phyloP scores from a whole-genome alignment of 2,113 vertebrate genomes.

The Orycteropus afer region DNA sequence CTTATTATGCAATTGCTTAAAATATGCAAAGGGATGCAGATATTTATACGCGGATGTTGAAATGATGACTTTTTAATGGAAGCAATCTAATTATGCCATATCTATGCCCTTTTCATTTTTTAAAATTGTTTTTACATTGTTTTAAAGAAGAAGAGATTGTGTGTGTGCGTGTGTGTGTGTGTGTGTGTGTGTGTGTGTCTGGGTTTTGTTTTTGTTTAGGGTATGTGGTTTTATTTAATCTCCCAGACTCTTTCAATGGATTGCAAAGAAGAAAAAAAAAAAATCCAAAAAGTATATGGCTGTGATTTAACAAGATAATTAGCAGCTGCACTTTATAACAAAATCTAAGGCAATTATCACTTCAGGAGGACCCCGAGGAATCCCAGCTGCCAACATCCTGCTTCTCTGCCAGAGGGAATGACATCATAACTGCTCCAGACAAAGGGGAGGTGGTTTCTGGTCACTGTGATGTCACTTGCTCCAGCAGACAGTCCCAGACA shows the following conservation, averaged over 20 bases:
- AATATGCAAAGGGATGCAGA: slow-evolving; percentile 67
- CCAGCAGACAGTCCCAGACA: slow-evolving; percentile 65
- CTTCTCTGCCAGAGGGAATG: slow-evolving; percentile 76
- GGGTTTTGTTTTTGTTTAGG: slow-evolving; percentile 78
- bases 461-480: slow-evolving; percentile 78
- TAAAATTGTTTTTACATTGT: slow-evolving; percentile 65
- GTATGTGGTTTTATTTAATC: slow-evolving; percentile 80
- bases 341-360: slow-evolving; percentile 85
- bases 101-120: slow-evolving; percentile 61
- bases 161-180: slow-evolving; percentile 10
- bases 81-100: slow-evolving; percentile 76
- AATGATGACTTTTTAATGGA: slow-evolving; percentile 85
- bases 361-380: slow-evolving; percentile 80
- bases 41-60: slow-evolving; percentile 83
- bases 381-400: slow-evolving; percentile 79
- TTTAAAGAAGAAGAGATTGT: slow-evolving; percentile 51
- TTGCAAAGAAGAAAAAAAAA: slow-evolving; percentile 73
- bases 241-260: slow-evolving; percentile 77
- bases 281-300: slow-evolving; percentile 81
- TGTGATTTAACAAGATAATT: slow-evolving; percentile 84
- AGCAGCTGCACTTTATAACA: slow-evolving; percentile 82
- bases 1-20: slow-evolving; percentile 76
- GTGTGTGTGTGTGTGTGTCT: background rate
- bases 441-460: slow-evolving; percentile 77
- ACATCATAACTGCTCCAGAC: slow-evolving; percentile 79